Evolutionary conservation across 2,888 invertebrate genomes (phyloP), one percentile per base, ranked within the genome.

Genomic region (Nudaria mundana): DNA sequence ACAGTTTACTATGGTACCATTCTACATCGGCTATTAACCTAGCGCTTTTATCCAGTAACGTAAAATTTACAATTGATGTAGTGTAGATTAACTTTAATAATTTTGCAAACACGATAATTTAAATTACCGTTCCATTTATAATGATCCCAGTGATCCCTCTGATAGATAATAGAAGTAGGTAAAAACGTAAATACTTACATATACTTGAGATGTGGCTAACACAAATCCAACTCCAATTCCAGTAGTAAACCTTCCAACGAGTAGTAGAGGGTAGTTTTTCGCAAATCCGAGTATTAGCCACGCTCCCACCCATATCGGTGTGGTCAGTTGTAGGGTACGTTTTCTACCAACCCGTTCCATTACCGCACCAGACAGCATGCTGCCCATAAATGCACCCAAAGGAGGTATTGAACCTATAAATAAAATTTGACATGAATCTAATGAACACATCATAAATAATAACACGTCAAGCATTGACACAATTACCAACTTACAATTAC

Each of bases 171-270:
- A n/a, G n/a, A n/a, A n/a, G n/a, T n/a, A n/a, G n/a, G n/a, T n/a
- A n/a, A n/a, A n/a, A n/a, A n/a, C n/a, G n/a, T n/a, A 13, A 1
- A 31, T 39, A 68, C 91, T 90, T 49, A 93, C 91, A 66, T 93
- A 94, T 51, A 91, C 90, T 76, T 91, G 91, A n/a, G 88, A 89
- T 3, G 92, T 89, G 0, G 93, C 92, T 6, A 90, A 76, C 1
- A 89, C 83, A 14, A 93, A 88, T 0, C 92, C 92, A 2, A 90
- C 89, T 37, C 92, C 91, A 26, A 92, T 76, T 0, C 94, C 94
- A 0, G 91, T 89, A 20, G 91, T 47, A 5, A 90, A 66, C 28
- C 93, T 74, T 0, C 91, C 93, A 2, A 86, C 42, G 7, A 91
- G 74, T 1, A 93, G 65, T 25, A 90, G 61, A 0, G 77, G 61